A percentile compares a stretch with the other conserved stretches of the same genome.
phyloP scores from a whole-genome alignment of 2,113 vertebrate species.

The Etheostoma spectabile region DNA sequence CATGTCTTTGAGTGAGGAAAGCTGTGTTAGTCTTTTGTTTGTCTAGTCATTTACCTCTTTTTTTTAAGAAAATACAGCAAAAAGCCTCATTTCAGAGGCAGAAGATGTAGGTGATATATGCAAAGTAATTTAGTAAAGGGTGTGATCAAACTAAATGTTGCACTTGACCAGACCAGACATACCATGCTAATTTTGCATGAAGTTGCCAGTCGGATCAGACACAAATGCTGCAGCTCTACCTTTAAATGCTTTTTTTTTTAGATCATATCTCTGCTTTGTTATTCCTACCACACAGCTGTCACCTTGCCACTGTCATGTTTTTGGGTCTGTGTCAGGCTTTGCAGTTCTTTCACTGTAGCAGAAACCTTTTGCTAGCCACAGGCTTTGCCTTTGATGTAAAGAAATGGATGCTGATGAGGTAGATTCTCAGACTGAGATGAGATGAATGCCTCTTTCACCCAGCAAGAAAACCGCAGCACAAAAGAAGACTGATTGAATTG shows the following conservation, averaged over 20 bases:
- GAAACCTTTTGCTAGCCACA: conserved; percentile 17
- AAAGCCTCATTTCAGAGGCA: conserved; percentile 1
- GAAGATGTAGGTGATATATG: neutral
- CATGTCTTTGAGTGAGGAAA: conserved; percentile 58
- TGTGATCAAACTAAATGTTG: neutral
- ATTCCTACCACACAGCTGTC: conserved; percentile 16
- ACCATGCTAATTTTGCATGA: neutral
- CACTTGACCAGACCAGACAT: neutral
- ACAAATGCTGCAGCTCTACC: conserved; percentile 23
- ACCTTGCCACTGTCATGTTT: conserved; percentile 12
- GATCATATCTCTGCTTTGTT: neutral
- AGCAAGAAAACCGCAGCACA: conserved; percentile 30
- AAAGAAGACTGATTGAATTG: conserved; percentile 38
- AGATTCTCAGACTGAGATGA: conserved; percentile 43
- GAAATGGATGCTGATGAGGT: conserved; percentile 47
- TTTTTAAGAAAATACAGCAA: neutral
- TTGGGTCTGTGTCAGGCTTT: conserved; percentile 14
- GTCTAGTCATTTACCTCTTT: neutral
- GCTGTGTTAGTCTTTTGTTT: conserved; percentile 29
- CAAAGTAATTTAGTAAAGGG: conserved; percentile 1
- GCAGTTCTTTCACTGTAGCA: conserved; percentile 18
- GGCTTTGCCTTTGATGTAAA: conserved; percentile 39
- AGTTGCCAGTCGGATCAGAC: neutral
- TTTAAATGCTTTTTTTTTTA: neutral
- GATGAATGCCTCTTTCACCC: conserved; percentile 26